A percentile compares a stretch with the other conserved stretches of the same genome.
These are phyloP conservation scores for Mastomys coucha DNA, from an alignment of 2,113 vertebrate species.

Conservation along the genomic window DNA sequence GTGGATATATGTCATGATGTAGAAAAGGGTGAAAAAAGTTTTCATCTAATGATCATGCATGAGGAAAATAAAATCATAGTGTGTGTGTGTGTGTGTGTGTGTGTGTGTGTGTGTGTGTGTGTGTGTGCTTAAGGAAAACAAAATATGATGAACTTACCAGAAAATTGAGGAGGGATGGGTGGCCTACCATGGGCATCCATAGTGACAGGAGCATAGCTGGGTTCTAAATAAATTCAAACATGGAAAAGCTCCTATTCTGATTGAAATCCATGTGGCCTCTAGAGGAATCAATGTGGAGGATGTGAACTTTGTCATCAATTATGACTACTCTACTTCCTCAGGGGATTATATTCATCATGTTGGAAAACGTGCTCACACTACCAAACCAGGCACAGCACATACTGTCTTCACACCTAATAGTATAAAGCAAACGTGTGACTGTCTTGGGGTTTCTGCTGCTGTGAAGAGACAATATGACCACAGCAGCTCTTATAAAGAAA, in stretches of 20 bases:
- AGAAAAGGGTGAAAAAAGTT: constrained; percentile 98
- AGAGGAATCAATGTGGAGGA: constrained; percentile 99
- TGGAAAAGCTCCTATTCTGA: constrained; percentile 98
- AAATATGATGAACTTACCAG: constrained; percentile 97
- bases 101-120: constrained; percentile 91
- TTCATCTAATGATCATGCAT: constrained; percentile 98
- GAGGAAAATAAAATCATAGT: constrained; percentile 98
- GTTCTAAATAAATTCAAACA: constrained; percentile 99
- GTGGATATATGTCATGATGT: constrained; percentile 98
- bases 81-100: constrained; percentile 90
- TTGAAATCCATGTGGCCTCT: constrained; percentile 97
- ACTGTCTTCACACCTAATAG: constrained; percentile 99
- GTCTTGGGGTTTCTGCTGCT: not conserved
- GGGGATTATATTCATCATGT: constrained; percentile 99
- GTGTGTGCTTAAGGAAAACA: constrained; percentile 92
- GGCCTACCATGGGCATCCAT: constrained; percentile 99
- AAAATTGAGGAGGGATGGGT: constrained; percentile 97
- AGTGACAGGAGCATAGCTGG: constrained; percentile 99
- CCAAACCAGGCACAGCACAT: constrained; percentile 99
- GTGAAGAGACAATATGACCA: not conserved
- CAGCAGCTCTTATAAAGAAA: not conserved
- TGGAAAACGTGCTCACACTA: constrained; percentile 98
- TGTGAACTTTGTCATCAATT: constrained; percentile 99
- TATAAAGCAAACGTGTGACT: constrained; percentile 93
- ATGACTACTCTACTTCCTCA: constrained; percentile 99